These are phyloP conservation scores for Parotocinclus haroldoi DNA, from an alignment of 2,797 vertebrate species.

Conservation along the genomic window DNA sequence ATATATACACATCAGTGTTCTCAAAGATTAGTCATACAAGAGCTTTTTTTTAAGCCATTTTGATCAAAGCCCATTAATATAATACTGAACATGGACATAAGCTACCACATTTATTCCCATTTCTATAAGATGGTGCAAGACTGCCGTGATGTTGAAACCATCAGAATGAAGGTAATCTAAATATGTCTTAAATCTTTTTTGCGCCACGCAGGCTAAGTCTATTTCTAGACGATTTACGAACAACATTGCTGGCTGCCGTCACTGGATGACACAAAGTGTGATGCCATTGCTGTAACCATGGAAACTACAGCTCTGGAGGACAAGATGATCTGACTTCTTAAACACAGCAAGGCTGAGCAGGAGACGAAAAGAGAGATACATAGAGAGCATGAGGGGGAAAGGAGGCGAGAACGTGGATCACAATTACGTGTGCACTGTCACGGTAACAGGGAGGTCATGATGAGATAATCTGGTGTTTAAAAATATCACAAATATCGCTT, in stretches of 20 bases:
- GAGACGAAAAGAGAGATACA: slow-evolving; percentile 4
- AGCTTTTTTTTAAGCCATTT: no score
- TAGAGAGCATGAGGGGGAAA: not conserved
- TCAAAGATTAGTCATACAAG: no score
- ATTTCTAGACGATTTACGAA: slow-evolving; percentile 67
- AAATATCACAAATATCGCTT: no score
- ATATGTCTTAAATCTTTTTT: slow-evolving; percentile 22
- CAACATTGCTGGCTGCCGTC: slow-evolving; percentile 70
- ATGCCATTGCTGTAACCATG: slow-evolving; percentile 65
- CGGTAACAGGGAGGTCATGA: slow-evolving; percentile 3
- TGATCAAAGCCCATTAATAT: no score
- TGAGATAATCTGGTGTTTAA: not conserved
- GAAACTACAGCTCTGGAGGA: slow-evolving; percentile 67
- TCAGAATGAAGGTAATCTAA: not conserved
- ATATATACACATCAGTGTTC: no score
- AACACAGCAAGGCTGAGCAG: slow-evolving; percentile 26
- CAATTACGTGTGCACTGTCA: slow-evolving; percentile 1
- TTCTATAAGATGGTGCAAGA: not conserved
- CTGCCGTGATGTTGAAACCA: not conserved
- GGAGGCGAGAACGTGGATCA: not conserved
- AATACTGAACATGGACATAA: no score
- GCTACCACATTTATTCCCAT: no score
- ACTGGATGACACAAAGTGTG: slow-evolving; percentile 60
- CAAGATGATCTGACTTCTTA: slow-evolving; percentile 37
- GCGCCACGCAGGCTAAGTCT: slow-evolving; percentile 54